Conservation (phyloP, 2,113 vertebrate species). For the Sceloporus undulatus region DNA sequence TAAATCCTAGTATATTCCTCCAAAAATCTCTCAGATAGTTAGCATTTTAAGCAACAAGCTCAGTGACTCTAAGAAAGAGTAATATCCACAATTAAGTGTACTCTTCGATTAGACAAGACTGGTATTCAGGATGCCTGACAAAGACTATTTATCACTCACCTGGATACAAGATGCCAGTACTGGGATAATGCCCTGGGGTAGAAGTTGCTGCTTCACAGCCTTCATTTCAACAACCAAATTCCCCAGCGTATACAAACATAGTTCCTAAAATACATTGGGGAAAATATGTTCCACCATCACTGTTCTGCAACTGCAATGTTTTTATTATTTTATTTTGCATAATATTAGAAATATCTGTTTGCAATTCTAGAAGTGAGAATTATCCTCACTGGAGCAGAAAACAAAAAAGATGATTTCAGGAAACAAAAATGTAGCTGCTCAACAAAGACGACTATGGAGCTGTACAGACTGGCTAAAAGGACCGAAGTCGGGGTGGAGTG, state of each 20-base stretch:
- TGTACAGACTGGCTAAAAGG: too few relatives aligned
- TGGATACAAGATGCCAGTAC: constrained; percentile 87
- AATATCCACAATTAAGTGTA: neutral
- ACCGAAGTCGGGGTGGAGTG: too few relatives aligned
- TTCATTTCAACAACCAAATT: constrained; percentile 91
- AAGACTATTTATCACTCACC: constrained; percentile 30
- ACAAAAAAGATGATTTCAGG: neutral
- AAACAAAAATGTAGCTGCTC: accelerated
- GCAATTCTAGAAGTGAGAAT: neutral
- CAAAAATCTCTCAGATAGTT: accelerated
- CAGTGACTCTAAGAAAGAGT: accelerated
- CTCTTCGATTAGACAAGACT: neutral
- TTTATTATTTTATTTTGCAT: too few relatives aligned
- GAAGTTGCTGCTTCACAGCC: constrained; percentile 85
- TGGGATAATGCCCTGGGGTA: constrained; percentile 92
- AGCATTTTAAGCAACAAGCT: neutral
- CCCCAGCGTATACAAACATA: constrained; percentile 94
- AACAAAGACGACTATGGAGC: neutral
- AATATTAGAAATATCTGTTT: accelerated
- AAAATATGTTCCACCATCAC: neutral
- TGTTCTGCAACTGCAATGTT: neutral
- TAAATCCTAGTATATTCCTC: neutral
- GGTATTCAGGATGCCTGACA: neutral
- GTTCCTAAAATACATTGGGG: constrained; percentile 81
- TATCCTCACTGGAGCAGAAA: neutral